Percentiles rank a stretch among this genome's conserved stretches.
These are phyloP conservation scores for Peromyscus californicus DNA, from an alignment of 2,113 vertebrate species.

Conservation along the genomic window DNA sequence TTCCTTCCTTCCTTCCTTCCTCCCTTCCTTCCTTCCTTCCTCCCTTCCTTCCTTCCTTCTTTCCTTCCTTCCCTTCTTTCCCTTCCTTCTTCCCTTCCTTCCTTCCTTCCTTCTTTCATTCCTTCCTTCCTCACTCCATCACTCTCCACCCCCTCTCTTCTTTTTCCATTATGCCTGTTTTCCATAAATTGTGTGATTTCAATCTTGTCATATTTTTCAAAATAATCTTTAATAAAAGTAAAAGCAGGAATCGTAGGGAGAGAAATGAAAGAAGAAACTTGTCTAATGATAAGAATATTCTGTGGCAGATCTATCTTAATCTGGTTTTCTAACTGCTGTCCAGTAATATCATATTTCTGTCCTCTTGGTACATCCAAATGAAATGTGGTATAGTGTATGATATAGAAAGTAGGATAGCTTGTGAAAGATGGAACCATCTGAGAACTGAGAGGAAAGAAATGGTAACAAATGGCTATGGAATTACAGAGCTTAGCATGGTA, in stretches of 20 bases:
- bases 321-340: not conserved
- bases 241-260: not conserved
- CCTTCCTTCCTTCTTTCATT: too few relatives aligned
- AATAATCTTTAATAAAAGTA: not conserved
- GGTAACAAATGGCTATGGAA: not conserved
- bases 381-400: not conserved
- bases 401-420: not conserved
- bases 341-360: not conserved
- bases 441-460: not conserved
- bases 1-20: not conserved
- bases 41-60: rapidly evolving
- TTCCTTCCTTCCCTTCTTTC: not conserved
- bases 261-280: not conserved
- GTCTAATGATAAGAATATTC: not conserved
- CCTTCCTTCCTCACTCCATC: not conserved
- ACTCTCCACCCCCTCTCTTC: conserved; percentile 64
- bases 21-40: rapidly evolving
- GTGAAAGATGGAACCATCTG: not conserved
- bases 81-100: not conserved
- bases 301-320: not conserved
- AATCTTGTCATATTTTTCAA: not conserved
- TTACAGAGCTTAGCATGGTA: not conserved
- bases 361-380: not conserved
- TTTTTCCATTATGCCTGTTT: conserved; percentile 95
- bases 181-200: conserved; percentile 98